Percentiles rank a stretch among this genome's conserved stretches.
These are phyloP conservation scores for Periparus ater DNA, from an alignment of 2,797 vertebrate species.

Conservation along the genomic window DNA sequence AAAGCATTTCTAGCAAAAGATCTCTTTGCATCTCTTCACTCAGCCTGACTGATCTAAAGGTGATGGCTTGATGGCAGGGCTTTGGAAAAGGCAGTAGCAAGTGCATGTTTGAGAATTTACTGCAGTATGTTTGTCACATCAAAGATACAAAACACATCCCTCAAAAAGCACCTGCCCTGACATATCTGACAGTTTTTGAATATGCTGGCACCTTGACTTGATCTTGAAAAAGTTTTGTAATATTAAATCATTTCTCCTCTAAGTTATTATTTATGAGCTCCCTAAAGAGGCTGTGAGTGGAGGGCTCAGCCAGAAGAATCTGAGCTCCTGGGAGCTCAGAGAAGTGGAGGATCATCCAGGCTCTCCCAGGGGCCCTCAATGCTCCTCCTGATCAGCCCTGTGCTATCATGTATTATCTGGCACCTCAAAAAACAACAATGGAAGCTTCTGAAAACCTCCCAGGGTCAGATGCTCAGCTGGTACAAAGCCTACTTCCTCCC, in stretches of 20 bases:
- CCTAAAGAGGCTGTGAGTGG: not conserved
- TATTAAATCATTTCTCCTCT: not conserved
- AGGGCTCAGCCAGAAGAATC: not conserved
- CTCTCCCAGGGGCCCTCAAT: accelerated
- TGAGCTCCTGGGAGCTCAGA: not conserved
- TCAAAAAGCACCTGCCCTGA: not conserved
- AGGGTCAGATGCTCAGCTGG: not conserved
- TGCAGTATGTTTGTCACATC: not conserved
- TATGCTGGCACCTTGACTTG: constrained; percentile 31
- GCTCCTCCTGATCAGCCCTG: not conserved
- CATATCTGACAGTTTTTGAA: constrained; percentile 5
- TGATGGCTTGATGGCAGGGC: not conserved
- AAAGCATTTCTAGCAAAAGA: not conserved
- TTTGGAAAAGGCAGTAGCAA: not conserved
- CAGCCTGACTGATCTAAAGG: not conserved
- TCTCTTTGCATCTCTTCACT: not conserved
- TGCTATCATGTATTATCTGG: not conserved
- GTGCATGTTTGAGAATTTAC: not conserved
- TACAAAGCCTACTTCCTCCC: not conserved
- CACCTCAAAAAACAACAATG: not conserved
- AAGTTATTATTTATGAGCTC: not conserved
- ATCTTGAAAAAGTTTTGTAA: constrained; percentile 41
- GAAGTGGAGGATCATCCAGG: not conserved
- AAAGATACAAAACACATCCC: not conserved
- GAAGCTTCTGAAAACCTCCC: not conserved